These are phyloP conservation scores for Drosophila triauraria DNA, from an alignment of 1,140 invertebrate genomes.

Conservation along the genomic window DNA sequence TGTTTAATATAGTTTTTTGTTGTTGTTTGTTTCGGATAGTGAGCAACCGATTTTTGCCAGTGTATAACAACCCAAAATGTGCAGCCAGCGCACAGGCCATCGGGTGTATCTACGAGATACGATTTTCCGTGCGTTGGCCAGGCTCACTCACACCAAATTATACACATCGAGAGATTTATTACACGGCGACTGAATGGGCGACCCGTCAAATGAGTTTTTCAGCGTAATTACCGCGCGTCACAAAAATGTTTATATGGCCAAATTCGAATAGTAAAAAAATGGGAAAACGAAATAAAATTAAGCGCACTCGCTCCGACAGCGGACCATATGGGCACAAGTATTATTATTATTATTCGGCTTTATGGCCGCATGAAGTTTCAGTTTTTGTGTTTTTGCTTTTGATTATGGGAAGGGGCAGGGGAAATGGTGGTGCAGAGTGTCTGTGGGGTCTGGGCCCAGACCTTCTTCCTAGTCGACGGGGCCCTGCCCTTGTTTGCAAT, in stretches of 20 bases:
- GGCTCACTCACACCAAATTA: conserved; percentile 66
- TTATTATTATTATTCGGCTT: conserved; percentile 49
- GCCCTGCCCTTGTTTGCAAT: conserved; percentile 52
- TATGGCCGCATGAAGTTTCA: conserved; percentile 57
- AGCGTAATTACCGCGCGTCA: conserved; percentile 78
- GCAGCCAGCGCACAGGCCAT: conserved; percentile 34
- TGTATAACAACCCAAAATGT: conserved; percentile 21
- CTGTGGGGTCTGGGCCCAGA: conserved; percentile 34
- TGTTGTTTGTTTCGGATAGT: no score
- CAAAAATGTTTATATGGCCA: conserved; percentile 68
- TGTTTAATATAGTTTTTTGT: no score
- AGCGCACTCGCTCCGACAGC: conserved; percentile 61
- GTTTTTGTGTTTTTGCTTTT: conserved; percentile 47
- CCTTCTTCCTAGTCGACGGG: conserved; percentile 12
- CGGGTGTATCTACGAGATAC: conserved; percentile 71
- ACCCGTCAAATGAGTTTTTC: conserved; percentile 82
- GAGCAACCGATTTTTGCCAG: neutral
- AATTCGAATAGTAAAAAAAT: conserved; percentile 63
- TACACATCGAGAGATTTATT: conserved; percentile 81
- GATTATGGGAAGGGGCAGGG: conserved; percentile 43
- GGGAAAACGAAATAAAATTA: conserved; percentile 59
- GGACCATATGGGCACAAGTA: conserved; percentile 70
- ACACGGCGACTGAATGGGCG: conserved; percentile 71
- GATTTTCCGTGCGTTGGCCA: conserved; percentile 74
- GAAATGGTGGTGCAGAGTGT: conserved; percentile 50